These are phyloP conservation scores for Syncerus caffer DNA, from an alignment of 2,797 vertebrate species.

Conservation along the genomic window DNA sequence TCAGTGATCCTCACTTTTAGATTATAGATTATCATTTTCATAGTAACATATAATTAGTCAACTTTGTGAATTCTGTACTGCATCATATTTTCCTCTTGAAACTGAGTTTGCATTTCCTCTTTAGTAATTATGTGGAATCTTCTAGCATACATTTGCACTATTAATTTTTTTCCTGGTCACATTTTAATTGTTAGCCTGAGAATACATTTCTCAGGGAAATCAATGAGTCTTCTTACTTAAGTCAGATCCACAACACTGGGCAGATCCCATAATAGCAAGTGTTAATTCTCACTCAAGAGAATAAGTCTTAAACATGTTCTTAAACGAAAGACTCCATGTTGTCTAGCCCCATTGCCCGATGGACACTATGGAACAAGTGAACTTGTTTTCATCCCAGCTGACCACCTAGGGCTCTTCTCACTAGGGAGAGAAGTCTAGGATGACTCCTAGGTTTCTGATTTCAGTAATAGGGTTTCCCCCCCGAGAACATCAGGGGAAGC, in stretches of 20 bases:
- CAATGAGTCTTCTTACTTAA: not conserved
- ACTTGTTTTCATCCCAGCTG: not conserved
- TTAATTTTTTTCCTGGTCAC: not conserved
- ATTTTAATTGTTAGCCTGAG: slow-evolving; percentile 1
- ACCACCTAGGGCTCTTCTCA: not conserved
- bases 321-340: not conserved
- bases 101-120: slow-evolving; percentile 15
- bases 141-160: not conserved
- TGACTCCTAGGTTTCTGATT: not conserved
- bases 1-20: not conserved
- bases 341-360: not conserved
- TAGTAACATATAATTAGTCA: not conserved
- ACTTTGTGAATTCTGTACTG: not conserved
- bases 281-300: not conserved
- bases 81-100: not conserved
- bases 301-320: not conserved
- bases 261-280: not conserved
- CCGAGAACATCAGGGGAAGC: not conserved
- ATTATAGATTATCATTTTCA: not conserved
- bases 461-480: not conserved
- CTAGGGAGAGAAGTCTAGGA: not conserved
- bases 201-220: not conserved
- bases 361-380: not conserved
- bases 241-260: not conserved
- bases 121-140: not conserved